Percentiles rank a stretch among this genome's conserved stretches.
Evolutionary conservation across 2,888 invertebrate genomes (phyloP).

Genomic region (Drosophila peninsularis): DNA sequence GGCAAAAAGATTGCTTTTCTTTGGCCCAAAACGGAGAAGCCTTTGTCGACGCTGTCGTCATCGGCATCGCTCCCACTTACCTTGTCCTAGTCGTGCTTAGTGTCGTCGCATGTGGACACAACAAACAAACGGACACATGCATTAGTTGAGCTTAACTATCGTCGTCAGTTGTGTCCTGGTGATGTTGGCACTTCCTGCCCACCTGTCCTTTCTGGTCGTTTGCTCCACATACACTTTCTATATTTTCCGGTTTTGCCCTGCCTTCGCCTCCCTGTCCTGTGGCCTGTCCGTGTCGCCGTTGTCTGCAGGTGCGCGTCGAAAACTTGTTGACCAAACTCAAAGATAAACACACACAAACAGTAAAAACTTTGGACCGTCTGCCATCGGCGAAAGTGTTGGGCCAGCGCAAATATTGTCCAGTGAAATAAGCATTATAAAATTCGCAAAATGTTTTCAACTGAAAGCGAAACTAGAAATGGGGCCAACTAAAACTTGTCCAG

Average conservation of each 20-base stretch:
- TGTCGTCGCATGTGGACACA: conserved; percentile 67
- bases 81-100: conserved; percentile 22
- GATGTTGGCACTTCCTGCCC: conserved; percentile 22
- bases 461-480: conserved; percentile 57
- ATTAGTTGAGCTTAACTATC: conserved; percentile 75
- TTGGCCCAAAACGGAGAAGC: conserved; percentile 32
- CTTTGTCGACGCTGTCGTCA: conserved; percentile 41
- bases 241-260: conserved; percentile 13
- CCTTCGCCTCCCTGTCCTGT: conserved; percentile 1
- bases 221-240: neutral
- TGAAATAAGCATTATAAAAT: conserved; percentile 77
- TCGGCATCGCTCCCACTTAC: conserved; percentile 4
- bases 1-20: conserved; percentile 65
- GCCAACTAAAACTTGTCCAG: conserved; percentile 42
- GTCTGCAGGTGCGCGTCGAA: conserved; percentile 72
- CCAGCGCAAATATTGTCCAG: conserved; percentile 61
- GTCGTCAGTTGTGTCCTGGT: conserved; percentile 39
- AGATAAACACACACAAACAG: conserved; percentile 69
- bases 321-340: conserved; percentile 81
- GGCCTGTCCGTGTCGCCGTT: conserved; percentile 20
- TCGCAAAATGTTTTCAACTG: conserved; percentile 60
- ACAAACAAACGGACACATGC: conserved; percentile 77
- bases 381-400: conserved; percentile 67
- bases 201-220: conserved; percentile 3
- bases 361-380: conserved; percentile 43